Base-by-base conservation (phyloP, 2,113 vertebrate species). In the Mastomys coucha region DNA sequence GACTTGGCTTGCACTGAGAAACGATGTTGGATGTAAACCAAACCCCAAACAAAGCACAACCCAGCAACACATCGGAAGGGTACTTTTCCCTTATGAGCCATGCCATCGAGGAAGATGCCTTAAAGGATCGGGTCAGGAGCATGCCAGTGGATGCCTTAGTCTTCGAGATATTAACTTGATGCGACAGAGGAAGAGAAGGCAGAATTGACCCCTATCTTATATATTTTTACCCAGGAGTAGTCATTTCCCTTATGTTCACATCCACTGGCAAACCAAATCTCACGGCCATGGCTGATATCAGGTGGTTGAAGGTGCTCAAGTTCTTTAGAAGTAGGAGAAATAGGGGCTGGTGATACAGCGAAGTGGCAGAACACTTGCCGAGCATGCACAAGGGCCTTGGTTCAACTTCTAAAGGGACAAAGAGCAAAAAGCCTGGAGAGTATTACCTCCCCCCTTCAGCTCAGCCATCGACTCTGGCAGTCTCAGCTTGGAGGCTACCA, bases 1-100 rank as follows among this genome's bases (percentile, higher is more conserved):
- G 49, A 85, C 9, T 85, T 90, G 28, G 45, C 67, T 88, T 91
- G 70, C 26, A 49, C 17, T 96, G 84, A 56, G 45, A 88, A 94
- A 77, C 24, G 5, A 60, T 49, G 22, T 53, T 58, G n/a, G 85
- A 56, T 89, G 36, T 42, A 86, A 69, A 72, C 53, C 11, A n/a
- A 77, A 53, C 7, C 10, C 51, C 26, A 45, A 89, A 75, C 19
- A 65, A 51, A 10, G 31, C 11, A 86, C n/a, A 87, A 31, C 45
- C 63, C 49, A 8, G 12, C 19, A 63, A 84, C 36, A 77, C 28
- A 56, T 53, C 67, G 3, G 56, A 17, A 65, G 24, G 28, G 63
- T 80, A 4, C 56, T 85, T 89, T 75, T 78, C 1, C 16, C 20
- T 75, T 73, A 73, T 75, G 26, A 7, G 85, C 22, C n/a, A 13